Base-by-base conservation (phyloP, 1,140 invertebrate genomes). In the Zaprionus ghesquierei region DNA sequence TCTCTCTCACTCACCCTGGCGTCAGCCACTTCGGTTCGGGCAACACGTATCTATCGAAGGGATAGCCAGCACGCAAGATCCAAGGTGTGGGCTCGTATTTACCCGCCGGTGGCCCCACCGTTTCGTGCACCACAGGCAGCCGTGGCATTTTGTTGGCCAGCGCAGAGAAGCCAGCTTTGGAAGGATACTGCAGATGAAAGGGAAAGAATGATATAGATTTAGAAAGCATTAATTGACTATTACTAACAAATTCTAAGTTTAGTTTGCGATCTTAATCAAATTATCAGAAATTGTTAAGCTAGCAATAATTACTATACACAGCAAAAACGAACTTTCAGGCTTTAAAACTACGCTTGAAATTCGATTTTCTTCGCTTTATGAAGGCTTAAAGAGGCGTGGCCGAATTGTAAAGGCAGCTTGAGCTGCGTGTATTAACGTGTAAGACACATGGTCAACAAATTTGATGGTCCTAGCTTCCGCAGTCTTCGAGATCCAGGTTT, bases 61-160 rank as follows among this genome's bases (percentile, higher is more conserved):
- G 75, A 4, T 58, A 84, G 10, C 51, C 68, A 15, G 76, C 50
- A 12, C 72, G 70, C 0, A 69, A 61, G 0, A 61, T 50, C 6
- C 27, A 55, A 23, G 27, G 46, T 0, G 73, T 46, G 0, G 74
- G 29, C 44, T 85, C 72, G 53, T 91, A 91, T 8, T 59, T 23
- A 22, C 90, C 90, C 10, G 91, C 13, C 0, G 81, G 73, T 0
- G 90, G 90, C 35, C 68, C 29, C 0, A 71, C 54, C 8, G 63
- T 6, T 5, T 77, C 75, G 3, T 12, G 46, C 1, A 10, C 23
- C 1, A 18, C 1, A 1, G 81, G 75, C 46, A 89, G 27, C 5
- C 90, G 90, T 8, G 81, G 59, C 64, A 75, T 60, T 22, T 90
- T 91, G 27, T 74, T 90, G 18, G 75, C 87, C 35, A 91, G 70